phyloP scores from a whole-genome alignment of 2,113 vertebrate genomes.

The Abramis brama region DNA sequence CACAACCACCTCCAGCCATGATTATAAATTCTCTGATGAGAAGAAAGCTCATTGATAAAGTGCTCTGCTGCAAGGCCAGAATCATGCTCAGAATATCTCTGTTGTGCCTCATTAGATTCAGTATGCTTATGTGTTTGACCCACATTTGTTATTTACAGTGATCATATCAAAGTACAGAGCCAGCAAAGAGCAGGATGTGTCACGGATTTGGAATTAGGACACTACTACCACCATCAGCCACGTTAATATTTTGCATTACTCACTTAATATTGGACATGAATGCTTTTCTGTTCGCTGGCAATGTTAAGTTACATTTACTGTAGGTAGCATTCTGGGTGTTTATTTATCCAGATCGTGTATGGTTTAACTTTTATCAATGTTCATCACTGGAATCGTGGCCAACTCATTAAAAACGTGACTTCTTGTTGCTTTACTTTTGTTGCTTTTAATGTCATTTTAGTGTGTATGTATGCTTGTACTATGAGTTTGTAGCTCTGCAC shows the following conservation, averaged over 20 bases:
- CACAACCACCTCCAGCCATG: not conserved
- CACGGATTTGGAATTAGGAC: constrained; percentile 22
- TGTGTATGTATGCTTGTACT: not conserved
- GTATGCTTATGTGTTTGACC: not conserved
- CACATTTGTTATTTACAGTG: constrained; percentile 21
- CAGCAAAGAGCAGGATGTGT: constrained; percentile 22
- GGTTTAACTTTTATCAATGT: not conserved
- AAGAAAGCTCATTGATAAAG: constrained; percentile 1
- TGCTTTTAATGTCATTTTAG: not conserved
- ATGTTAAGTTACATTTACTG: not conserved
- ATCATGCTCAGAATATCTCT: not conserved
- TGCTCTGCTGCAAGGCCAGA: not conserved
- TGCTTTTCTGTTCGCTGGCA: not conserved
- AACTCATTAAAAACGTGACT: not conserved
- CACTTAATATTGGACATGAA: not conserved
- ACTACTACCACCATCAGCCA: not conserved
- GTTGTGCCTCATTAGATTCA: constrained; percentile 14
- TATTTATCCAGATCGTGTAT: not conserved
- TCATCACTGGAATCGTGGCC: not conserved
- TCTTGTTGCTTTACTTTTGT: too few relatives aligned
- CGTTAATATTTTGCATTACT: not conserved
- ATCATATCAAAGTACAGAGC: constrained; percentile 20
- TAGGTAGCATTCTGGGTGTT: not conserved
- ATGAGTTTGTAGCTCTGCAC: not conserved
- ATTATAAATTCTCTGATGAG: constrained; percentile 14